Conservation (phyloP, 1,140 invertebrate genomes). For the Drosophila erecta region DNA sequence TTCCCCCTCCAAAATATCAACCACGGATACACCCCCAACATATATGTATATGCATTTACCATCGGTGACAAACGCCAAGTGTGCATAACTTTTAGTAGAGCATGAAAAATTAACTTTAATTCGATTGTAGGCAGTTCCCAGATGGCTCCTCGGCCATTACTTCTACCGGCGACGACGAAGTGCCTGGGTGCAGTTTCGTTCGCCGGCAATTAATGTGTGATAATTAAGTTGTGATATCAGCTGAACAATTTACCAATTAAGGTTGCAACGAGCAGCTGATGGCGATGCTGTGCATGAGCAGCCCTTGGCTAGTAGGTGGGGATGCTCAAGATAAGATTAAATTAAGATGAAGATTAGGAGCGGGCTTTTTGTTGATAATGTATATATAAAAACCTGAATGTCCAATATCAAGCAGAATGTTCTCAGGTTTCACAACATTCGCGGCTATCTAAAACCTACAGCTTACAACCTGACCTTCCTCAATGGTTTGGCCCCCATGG, state of each 20-base stretch:
- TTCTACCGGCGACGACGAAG: not conserved
- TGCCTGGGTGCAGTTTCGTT: constrained; percentile 35
- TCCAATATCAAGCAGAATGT: too few species aligned
- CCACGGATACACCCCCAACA: constrained; percentile 7
- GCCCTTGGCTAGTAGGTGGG: not conserved
- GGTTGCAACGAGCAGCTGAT: constrained; percentile 24
- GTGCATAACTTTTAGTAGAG: constrained; percentile 66
- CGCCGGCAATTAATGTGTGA: constrained; percentile 47
- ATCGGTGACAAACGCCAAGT: constrained; percentile 52
- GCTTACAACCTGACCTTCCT: constrained; percentile 26
- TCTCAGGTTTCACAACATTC: not conserved
- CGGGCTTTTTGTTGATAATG: not conserved
- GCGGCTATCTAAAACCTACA: not conserved
- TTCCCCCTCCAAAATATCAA: constrained; percentile 4
- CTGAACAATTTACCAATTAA: constrained; percentile 53
- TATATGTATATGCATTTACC: not conserved
- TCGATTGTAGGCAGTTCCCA: constrained; percentile 45
- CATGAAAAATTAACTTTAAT: constrained; percentile 67
- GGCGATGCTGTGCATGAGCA: constrained; percentile 26
- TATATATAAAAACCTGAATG: too few species aligned
- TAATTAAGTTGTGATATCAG: constrained; percentile 58
- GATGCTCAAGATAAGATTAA: not conserved
- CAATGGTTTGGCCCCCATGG: not conserved
- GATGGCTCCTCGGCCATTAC: constrained; percentile 14
- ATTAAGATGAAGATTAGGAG: not conserved